phyloP scores from a whole-genome alignment of 2,888 invertebrate species.

The Arge pagana region DNA sequence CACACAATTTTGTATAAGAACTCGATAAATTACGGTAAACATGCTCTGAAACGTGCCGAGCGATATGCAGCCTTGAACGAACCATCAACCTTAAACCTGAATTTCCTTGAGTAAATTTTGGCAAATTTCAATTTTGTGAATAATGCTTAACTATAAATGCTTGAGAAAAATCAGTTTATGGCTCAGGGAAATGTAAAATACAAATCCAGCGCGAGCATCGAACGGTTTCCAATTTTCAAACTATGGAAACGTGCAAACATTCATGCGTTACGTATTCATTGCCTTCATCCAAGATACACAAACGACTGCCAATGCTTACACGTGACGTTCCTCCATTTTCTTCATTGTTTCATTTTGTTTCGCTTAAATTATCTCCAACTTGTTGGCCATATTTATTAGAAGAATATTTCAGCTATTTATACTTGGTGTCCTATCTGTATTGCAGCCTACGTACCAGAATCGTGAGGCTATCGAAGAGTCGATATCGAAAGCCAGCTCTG shows the following conservation, averaged over 20 bases:
- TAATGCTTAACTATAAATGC: too few species aligned
- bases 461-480: constrained; percentile 60
- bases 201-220: too few species aligned
- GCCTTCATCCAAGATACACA: constrained; percentile 1
- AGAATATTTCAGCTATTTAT: neutral
- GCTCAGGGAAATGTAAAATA: too few species aligned
- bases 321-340: neutral
- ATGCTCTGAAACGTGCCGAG: too few species aligned
- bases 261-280: neutral
- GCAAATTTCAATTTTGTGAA: too few species aligned
- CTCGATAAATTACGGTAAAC: too few species aligned
- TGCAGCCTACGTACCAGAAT: constrained; percentile 72
- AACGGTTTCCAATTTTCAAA: constrained; percentile 2
- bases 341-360: neutral
- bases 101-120: too few species aligned
- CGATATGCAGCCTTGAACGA: too few species aligned
- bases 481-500: constrained; percentile 56
- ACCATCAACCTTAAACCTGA: too few species aligned
- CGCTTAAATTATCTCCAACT: neutral
- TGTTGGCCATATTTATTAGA: neutral
- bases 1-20: too few species aligned
- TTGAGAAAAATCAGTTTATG: too few species aligned
- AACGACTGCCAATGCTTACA: neutral
- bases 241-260: constrained; percentile 14
- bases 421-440: constrained; percentile 40